Conservation (phyloP, 2,888 invertebrate species). For the Caenorhabditis japonica region DNA sequence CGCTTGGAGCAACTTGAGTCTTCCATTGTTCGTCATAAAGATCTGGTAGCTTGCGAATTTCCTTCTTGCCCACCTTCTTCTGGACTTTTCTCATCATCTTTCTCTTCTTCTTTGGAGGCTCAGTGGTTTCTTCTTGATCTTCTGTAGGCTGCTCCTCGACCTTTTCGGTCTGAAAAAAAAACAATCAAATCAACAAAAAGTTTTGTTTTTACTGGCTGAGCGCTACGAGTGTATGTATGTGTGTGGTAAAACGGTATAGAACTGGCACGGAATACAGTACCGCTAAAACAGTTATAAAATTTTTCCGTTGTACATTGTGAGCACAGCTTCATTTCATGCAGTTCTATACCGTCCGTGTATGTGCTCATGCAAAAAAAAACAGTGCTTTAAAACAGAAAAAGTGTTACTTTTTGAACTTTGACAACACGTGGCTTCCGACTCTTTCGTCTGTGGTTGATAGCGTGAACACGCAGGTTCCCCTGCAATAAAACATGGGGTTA, state of each 20-base stretch:
- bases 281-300: no score
- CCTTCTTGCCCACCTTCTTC: constrained; percentile 36
- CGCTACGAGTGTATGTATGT: no score
- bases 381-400: not conserved
- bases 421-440: constrained; percentile 42
- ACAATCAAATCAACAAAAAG: not conserved
- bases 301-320: no score
- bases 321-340: no score
- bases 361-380: not conserved
- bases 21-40: constrained; percentile 47
- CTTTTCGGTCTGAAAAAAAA: constrained; percentile 25
- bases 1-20: constrained; percentile 51
- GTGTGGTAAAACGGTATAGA: no score
- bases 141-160: constrained; percentile 3
- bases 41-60: constrained; percentile 43
- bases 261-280: no score
- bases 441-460: constrained; percentile 41
- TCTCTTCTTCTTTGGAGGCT: constrained; percentile 38
- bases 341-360: no score
- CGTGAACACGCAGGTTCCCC: constrained; percentile 47
- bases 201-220: not conserved
- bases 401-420: constrained; percentile 39
- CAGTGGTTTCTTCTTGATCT: constrained; percentile 21
- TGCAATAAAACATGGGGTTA: constrained; percentile 19
- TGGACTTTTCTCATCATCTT: constrained; percentile 30